These are phyloP conservation scores for Tamandua tetradactyla DNA, from an alignment of 2,797 vertebrate species.

Conservation along the genomic window DNA sequence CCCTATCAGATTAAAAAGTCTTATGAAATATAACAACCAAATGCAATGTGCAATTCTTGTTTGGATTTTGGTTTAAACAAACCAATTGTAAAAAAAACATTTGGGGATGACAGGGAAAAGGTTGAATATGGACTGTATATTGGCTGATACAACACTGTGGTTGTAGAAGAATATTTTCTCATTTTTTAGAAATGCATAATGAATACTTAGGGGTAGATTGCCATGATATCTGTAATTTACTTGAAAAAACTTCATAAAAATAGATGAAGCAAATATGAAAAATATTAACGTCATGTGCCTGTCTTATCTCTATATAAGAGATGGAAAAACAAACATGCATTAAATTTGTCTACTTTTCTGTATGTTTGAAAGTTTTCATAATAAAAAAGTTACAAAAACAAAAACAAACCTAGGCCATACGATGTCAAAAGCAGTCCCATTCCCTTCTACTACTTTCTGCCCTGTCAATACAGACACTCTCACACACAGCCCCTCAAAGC, in stretches of 20 bases:
- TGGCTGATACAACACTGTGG: background rate
- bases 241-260: constrained; percentile 40
- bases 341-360: constrained; percentile 38
- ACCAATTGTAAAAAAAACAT: background rate
- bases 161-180: background rate
- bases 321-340: background rate
- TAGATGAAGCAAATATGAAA: no score
- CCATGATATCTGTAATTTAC: background rate
- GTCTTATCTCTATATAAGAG: background rate
- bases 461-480: background rate
- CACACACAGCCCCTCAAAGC: accelerated
- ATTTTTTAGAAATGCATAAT: background rate
- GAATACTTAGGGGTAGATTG: background rate
- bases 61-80: background rate
- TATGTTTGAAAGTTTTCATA: constrained; percentile 3
- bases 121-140: background rate
- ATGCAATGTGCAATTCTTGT: background rate
- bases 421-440: background rate
- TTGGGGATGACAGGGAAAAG: background rate
- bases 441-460: background rate
- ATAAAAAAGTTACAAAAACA: background rate
- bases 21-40: background rate
- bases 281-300: no score
- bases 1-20: background rate
- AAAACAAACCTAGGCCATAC: background rate